Conservation (phyloP, 1,140 invertebrate genomes). For the Platorchestia sp. region DNA sequence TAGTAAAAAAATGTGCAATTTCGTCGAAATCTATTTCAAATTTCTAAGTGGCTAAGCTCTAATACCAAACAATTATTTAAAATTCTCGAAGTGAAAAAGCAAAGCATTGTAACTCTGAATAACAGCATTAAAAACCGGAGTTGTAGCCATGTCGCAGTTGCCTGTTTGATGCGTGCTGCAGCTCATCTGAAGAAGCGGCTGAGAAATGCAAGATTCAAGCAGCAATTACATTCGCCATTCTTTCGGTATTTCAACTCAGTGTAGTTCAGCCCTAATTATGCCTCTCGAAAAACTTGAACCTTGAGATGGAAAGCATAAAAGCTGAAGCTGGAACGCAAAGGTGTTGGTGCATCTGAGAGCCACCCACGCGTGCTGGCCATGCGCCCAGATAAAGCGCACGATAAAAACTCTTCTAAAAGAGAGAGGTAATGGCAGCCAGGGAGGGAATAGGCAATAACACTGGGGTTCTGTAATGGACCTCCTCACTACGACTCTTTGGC, state of each 20-base stretch:
- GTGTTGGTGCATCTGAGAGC: neutral
- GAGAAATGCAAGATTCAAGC: too few species aligned
- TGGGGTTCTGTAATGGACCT: constrained; percentile 50
- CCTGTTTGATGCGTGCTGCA: too few species aligned
- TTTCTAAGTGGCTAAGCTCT: neutral
- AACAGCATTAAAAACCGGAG: too few species aligned
- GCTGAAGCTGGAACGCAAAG: neutral
- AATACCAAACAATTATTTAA: neutral
- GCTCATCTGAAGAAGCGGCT: too few species aligned
- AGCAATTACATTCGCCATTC: neutral
- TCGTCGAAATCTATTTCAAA: neutral
- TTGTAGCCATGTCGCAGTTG: too few species aligned
- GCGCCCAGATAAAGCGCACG: constrained; percentile 18
- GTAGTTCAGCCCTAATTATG: neutral
- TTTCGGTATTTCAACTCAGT: neutral
- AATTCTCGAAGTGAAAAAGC: neutral
- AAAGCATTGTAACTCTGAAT: neutral
- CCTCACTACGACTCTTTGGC: constrained; percentile 26
- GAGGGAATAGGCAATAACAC: constrained; percentile 50
- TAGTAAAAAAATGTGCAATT: neutral
- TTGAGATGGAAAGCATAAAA: neutral
- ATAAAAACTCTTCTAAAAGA: constrained; percentile 28
- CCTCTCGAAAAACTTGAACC: neutral
- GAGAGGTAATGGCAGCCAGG: constrained; percentile 47
- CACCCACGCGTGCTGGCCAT: constrained; percentile 21